A percentile compares a stretch with the other conserved stretches of the same genome.
phyloP scores from a whole-genome alignment of 2,113 vertebrate species.

The Nanorana parkeri region DNA sequence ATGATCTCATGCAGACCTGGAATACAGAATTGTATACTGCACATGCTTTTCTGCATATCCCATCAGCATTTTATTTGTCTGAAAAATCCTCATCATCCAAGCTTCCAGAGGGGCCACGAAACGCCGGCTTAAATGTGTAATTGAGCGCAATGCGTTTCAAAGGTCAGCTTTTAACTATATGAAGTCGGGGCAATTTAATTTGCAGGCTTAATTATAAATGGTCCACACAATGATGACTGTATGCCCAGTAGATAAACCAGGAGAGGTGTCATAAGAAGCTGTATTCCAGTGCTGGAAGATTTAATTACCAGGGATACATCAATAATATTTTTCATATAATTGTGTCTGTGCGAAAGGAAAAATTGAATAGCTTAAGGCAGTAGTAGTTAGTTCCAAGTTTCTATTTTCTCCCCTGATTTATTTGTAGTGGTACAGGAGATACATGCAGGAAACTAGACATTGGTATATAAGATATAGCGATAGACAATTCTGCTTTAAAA shows the following conservation, averaged over 20 bases:
- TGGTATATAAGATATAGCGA: not conserved
- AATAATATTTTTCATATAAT: constrained; percentile 38
- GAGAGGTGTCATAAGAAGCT: not conserved
- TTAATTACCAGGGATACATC: constrained; percentile 22
- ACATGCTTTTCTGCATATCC: no score
- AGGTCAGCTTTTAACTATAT: constrained; percentile 31
- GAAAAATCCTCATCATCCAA: not conserved
- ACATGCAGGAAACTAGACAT: not conserved
- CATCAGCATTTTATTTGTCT: constrained; percentile 2
- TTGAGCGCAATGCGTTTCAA: not conserved
- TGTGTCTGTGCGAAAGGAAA: not conserved
- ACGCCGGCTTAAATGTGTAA: constrained; percentile 5
- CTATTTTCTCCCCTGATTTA: constrained; percentile 8
- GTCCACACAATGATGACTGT: constrained; percentile 19
- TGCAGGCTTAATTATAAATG: constrained; percentile 25
- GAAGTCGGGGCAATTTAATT: constrained; percentile 33
- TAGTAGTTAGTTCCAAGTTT: not conserved
- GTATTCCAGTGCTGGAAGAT: constrained; percentile 13
- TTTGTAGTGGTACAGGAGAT: not conserved
- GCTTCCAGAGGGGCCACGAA: constrained; percentile 2
- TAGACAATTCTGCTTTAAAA: no score
- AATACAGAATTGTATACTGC: no score
- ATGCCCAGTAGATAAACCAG: constrained; percentile 31
- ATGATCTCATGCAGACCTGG: no score
- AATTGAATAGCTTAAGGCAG: constrained; percentile 6